Percentiles rank a stretch among this genome's conserved stretches.
phyloP scores from a whole-genome alignment of 1,140 invertebrate genomes.

The Steinernema feltiae region DNA sequence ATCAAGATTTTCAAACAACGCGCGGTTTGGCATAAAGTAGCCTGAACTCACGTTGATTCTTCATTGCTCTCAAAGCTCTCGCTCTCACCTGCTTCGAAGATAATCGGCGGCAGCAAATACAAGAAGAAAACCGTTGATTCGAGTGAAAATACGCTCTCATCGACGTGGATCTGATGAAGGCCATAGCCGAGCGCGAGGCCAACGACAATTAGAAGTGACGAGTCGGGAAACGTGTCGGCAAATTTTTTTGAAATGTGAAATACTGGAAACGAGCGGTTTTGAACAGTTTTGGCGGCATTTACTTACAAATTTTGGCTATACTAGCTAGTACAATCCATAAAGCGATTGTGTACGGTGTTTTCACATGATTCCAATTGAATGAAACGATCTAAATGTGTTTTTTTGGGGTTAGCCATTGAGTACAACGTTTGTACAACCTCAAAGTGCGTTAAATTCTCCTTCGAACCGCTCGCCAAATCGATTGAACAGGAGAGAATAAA shows the following conservation, averaged over 20 bases:
- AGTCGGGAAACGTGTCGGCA: slow-evolving; percentile 51
- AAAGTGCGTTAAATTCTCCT: neutral
- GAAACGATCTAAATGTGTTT: slow-evolving; percentile 37
- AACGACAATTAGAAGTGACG: slow-evolving; percentile 37
- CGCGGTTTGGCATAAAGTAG: slow-evolving; percentile 49
- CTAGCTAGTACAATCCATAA: slow-evolving; percentile 48
- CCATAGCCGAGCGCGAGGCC: slow-evolving; percentile 25
- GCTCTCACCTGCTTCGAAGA: slow-evolving; percentile 59
- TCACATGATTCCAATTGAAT: slow-evolving; percentile 44
- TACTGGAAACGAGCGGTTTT: slow-evolving; percentile 38
- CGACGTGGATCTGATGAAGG: slow-evolving; percentile 10
- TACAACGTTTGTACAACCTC: neutral
- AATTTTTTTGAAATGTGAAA: slow-evolving; percentile 54
- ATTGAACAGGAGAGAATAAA: neutral
- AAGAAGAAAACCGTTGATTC: slow-evolving; percentile 44
- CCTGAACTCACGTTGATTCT: slow-evolving; percentile 29
- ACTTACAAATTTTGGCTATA: slow-evolving; percentile 52
- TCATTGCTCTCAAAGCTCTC: neutral
- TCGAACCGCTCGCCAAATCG: no score
- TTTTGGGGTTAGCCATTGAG: neutral
- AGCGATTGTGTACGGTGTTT: slow-evolving; percentile 42
- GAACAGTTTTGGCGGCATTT: neutral
- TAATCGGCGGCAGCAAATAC: slow-evolving; percentile 59
- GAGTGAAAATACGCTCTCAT: slow-evolving; percentile 25
- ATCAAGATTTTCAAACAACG: slow-evolving; percentile 45